Conservation (phyloP, 1,140 invertebrate species). For the Pseudachorutes palmiensis region DNA sequence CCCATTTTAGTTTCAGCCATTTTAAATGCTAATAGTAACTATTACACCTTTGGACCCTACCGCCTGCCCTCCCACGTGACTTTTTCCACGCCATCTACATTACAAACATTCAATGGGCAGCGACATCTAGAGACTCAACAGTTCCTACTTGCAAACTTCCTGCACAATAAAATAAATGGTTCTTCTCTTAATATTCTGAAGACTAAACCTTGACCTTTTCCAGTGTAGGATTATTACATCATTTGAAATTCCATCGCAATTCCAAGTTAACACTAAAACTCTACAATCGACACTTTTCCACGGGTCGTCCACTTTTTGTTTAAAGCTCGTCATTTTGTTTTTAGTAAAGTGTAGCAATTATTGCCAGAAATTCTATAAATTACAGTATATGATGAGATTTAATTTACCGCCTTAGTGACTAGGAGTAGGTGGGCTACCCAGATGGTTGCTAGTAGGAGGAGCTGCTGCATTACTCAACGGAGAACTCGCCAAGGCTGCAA, state of each 20-base stretch:
- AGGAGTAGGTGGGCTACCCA: conserved; percentile 21
- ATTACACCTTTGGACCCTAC: background rate
- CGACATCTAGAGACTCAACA: background rate
- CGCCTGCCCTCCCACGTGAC: background rate
- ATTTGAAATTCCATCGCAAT: too few species aligned
- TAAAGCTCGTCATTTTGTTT: conserved; percentile 34
- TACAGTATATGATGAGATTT: background rate
- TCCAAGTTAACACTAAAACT: too few species aligned
- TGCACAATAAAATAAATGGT: too few species aligned
- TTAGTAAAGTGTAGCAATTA: too few species aligned
- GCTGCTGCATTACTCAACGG: conserved; percentile 47
- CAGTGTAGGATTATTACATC: too few species aligned
- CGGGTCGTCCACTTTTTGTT: too few species aligned
- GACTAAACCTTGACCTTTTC: too few species aligned
- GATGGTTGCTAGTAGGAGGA: conserved; percentile 35
- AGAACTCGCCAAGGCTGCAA: conserved; percentile 63
- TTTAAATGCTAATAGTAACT: background rate
- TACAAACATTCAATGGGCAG: conserved; percentile 18
- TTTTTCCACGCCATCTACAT: conserved; percentile 10
- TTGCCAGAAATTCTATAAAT: conserved; percentile 25
- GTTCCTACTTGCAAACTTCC: too few species aligned
- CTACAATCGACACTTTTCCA: too few species aligned
- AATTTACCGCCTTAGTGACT: conserved; percentile 3
- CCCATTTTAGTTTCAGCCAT: too few species aligned
- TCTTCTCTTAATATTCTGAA: too few species aligned